These are phyloP conservation scores for Podiceps cristatus DNA, from an alignment of 2,113 vertebrate genomes.

Conservation along the genomic window DNA sequence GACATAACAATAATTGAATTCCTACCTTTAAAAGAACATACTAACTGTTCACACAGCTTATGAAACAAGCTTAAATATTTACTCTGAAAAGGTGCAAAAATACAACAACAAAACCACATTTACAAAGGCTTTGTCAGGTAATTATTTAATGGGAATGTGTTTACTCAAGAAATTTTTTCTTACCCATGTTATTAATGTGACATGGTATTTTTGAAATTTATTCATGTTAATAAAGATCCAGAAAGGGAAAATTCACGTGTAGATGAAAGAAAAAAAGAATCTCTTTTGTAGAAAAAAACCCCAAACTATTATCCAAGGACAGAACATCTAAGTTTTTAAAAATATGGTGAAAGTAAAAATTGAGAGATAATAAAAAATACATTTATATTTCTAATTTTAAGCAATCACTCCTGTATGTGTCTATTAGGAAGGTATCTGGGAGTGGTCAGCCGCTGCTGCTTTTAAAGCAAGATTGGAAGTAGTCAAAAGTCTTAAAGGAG, in stretches of 20 bases:
- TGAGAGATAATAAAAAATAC: not conserved
- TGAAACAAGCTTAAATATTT: not conserved
- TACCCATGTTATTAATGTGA: not conserved
- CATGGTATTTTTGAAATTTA: not conserved
- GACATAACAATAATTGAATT: not conserved
- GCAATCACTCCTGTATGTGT: not conserved
- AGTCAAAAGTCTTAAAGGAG: not conserved
- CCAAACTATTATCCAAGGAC: not conserved
- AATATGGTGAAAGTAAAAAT: not conserved
- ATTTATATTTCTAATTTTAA: not conserved
- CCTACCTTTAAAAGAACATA: not conserved
- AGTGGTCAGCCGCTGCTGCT: not conserved
- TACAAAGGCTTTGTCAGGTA: not conserved
- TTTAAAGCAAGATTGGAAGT: not conserved
- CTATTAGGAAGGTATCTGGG: not conserved
- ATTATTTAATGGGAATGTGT: not conserved
- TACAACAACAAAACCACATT: not conserved
- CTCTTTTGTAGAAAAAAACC: not conserved
- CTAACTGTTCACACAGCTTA: accelerated
- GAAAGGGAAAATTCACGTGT: not conserved
- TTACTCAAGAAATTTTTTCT: not conserved
- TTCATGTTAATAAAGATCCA: not conserved
- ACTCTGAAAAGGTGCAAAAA: not conserved
- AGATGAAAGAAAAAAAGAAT: not conserved
- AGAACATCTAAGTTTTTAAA: not conserved